These are phyloP conservation scores for Hirtodrosophila trivittata DNA, from an alignment of 2,888 invertebrate species.

Conservation along the genomic window DNA sequence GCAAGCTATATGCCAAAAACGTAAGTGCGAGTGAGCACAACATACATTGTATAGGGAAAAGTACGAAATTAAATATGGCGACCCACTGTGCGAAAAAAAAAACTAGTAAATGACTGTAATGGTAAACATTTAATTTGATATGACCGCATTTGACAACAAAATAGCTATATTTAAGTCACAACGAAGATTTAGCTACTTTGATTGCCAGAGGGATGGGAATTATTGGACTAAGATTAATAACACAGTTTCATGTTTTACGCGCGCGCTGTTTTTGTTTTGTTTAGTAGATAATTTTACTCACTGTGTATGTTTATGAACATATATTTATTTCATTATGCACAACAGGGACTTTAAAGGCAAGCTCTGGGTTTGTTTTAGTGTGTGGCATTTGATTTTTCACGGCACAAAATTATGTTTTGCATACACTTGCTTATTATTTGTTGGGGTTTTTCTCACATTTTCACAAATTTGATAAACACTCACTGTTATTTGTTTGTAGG, in stretches of 20 bases:
- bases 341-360: slow-evolving; percentile 42
- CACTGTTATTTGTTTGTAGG: slow-evolving; percentile 28
- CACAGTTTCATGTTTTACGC: slow-evolving; percentile 43
- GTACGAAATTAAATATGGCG: slow-evolving; percentile 75
- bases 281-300: slow-evolving; percentile 45
- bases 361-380: slow-evolving; percentile 20
- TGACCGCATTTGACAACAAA: neutral
- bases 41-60: slow-evolving; percentile 43
- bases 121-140: slow-evolving; percentile 36
- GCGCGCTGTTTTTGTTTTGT: slow-evolving; percentile 48
- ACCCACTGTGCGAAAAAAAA: slow-evolving; percentile 57
- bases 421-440: slow-evolving; percentile 27
- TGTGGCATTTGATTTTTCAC: slow-evolving; percentile 20
- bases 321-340: slow-evolving; percentile 59
- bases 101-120: slow-evolving; percentile 19
- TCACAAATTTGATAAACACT: slow-evolving; percentile 20
- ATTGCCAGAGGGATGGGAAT: neutral
- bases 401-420: slow-evolving; percentile 36
- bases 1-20: slow-evolving; percentile 45
- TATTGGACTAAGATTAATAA: neutral
- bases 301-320: slow-evolving; percentile 38
- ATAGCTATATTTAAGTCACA: neutral
- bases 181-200: neutral
- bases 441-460: slow-evolving; percentile 45
- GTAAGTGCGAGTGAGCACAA: slow-evolving; percentile 48